phyloP scores from a whole-genome alignment of 2,113 vertebrate species.

The Microtus richardsoni region DNA sequence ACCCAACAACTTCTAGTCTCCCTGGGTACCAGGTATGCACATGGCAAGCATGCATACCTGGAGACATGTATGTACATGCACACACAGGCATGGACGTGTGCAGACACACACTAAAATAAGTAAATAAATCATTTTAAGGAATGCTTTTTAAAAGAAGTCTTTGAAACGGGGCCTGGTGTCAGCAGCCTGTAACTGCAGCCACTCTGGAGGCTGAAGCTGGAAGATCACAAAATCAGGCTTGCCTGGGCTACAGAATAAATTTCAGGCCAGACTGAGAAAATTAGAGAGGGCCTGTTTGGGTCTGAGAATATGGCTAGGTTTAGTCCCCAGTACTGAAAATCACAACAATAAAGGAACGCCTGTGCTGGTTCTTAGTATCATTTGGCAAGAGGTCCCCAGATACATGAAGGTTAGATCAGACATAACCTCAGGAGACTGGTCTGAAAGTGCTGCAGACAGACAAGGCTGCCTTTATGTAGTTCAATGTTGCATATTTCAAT shows the following conservation, averaged over 20 bases:
- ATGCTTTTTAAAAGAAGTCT: neutral
- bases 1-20: neutral
- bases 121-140: neutral
- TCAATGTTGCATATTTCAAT: rapidly evolving
- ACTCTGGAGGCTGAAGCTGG: neutral
- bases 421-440: neutral
- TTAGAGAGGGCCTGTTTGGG: neutral
- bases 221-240: neutral
- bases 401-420: slow-evolving; percentile 3
- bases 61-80: neutral
- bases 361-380: neutral
- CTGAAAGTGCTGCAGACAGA: neutral
- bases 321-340: neutral
- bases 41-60: neutral
- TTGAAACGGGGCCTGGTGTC: neutral
- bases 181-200: neutral
- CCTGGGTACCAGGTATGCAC: neutral
- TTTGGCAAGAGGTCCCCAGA: neutral
- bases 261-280: neutral
- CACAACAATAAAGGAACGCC: neutral
- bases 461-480: neutral
- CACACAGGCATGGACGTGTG: too few relatives aligned
- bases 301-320: neutral
- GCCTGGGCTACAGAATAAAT: neutral
- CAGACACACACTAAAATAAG: neutral